These are phyloP conservation scores for Hirudinaria manillensis DNA, from an alignment of 2,888 invertebrate species.

Conservation along the genomic window DNA sequence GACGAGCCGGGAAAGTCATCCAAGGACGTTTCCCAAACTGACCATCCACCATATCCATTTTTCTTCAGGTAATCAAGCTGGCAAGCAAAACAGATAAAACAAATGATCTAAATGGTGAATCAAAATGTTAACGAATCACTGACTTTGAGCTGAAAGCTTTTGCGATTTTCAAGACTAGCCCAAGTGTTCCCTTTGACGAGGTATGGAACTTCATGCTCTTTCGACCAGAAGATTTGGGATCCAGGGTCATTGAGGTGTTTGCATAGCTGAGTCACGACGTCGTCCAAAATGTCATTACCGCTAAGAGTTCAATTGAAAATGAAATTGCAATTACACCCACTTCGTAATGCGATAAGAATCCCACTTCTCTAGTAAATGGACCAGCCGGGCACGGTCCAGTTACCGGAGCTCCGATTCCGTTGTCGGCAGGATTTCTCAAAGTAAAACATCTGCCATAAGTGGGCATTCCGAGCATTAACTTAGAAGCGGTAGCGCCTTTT, in stretches of 20 bases:
- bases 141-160: not conserved
- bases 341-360: conserved; percentile 49
- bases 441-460: conserved; percentile 47
- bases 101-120: too few species aligned
- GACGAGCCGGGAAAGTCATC: conserved; percentile 30
- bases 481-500: conserved; percentile 44
- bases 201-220: conserved; percentile 21
- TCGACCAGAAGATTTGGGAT: conserved; percentile 4
- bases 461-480: conserved; percentile 46
- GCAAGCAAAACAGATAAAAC: too few species aligned
- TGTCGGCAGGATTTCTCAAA: conserved; percentile 38
- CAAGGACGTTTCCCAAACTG: conserved; percentile 28
- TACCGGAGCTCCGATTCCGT: conserved; percentile 44
- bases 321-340: conserved; percentile 36
- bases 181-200: conserved; percentile 4
- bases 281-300: not conserved
- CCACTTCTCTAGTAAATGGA: conserved; percentile 44
- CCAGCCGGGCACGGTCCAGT: conserved; percentile 42
- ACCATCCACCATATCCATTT: conserved; percentile 24
- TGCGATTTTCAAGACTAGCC: conserved; percentile 10
- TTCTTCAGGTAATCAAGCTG: conserved; percentile 27
- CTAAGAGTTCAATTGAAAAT: not conserved
- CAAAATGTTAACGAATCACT: not conserved
- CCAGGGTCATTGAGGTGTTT: not conserved
- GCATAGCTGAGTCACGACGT: conserved; percentile 4